Base-by-base conservation (phyloP, 92 coral and sea anemone species). In the Galaxea fascicularis region DNA sequence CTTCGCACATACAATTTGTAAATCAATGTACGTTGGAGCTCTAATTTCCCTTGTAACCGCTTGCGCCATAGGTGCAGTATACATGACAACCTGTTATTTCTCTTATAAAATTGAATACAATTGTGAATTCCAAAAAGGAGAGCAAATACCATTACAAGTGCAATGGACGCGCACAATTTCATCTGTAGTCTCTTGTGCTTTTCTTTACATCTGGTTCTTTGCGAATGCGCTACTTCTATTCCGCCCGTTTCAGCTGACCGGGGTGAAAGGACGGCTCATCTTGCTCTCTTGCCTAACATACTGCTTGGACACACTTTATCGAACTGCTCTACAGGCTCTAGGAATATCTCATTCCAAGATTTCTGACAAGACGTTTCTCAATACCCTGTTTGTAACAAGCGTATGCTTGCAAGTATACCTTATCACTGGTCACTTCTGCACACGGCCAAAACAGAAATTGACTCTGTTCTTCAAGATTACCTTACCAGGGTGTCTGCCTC, bases 21-120 rank as follows among this genome's bases (percentile, higher is more conserved):
- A 60, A 22, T 77, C 82, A 77, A 77, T 77, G 79, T 74, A 74
- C 79, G 29, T 52, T 28, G 79, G 79, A 54, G 65, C 79, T 52
- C 53, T 27, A 47, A 74, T 74, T 53, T 74, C 79, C 11, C 65
- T 54, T 0, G 26, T 74, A 1, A 52, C 65, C n/a, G 79, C 79
- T 51, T 0, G 26, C 41, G 44, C 28, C 27, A 13, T 53, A 28
- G 79, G 79, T 17, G 20, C 64, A 16, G 9, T 28, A 51, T 73
- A 51, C 45, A 27, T 73, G 59, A 16, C 53, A 28, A 27, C 28
- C 0, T 35, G 24, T 39, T 68, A 68, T 39, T 10, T 68, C 24
- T 30, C 21, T 39, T 68, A 13, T 8, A 68, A 29, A 30, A 30
- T 51, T 30, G 49, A 1, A 0, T 51, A 4, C 22, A 68, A 30